A percentile compares a stretch with the other conserved stretches of the same genome.
These are phyloP conservation scores for Helicolenus hilgendorfi DNA, from an alignment of 2,797 vertebrate genomes.

Conservation along the genomic window DNA sequence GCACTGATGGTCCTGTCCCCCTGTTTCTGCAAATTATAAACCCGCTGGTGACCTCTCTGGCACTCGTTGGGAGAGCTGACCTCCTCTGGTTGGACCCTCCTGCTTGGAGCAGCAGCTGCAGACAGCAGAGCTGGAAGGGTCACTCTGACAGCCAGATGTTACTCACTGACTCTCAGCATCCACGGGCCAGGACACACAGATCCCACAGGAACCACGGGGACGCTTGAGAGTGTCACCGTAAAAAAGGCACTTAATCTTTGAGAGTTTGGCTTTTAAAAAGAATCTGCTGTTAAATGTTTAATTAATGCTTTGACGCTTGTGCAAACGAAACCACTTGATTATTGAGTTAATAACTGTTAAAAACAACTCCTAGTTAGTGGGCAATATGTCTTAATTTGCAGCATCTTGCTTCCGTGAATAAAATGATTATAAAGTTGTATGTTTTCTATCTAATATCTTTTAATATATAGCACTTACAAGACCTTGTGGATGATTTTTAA, in stretches of 20 bases:
- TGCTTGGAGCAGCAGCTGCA: constrained; percentile 89
- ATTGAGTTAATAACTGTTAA: neutral
- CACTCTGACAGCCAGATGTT: constrained; percentile 88
- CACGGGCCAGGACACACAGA: constrained; percentile 74
- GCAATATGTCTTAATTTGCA: neutral
- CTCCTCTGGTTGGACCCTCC: constrained; percentile 86
- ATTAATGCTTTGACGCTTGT: neutral
- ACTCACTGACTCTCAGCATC: constrained; percentile 81
- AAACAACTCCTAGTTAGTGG: neutral
- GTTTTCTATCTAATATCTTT: constrained; percentile 19
- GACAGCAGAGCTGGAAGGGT: constrained; percentile 84
- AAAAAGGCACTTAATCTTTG: constrained; percentile 37
- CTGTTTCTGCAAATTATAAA: constrained; percentile 83
- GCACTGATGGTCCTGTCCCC: constrained; percentile 76
- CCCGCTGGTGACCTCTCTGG: constrained; percentile 85
- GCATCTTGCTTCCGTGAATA: neutral
- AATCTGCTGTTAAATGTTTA: constrained; percentile 28
- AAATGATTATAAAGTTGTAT: constrained; percentile 2
- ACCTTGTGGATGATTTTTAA: constrained; percentile 80
- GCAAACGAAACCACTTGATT: neutral
- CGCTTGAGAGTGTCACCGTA: constrained; percentile 37
- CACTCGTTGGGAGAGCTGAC: constrained; percentile 86
- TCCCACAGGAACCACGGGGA: constrained; percentile 71
- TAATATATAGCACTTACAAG: constrained; percentile 89
- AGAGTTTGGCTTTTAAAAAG: constrained; percentile 32